These are phyloP conservation scores for Idaea dimidiata DNA, from an alignment of 2,888 invertebrate species.

Conservation along the genomic window DNA sequence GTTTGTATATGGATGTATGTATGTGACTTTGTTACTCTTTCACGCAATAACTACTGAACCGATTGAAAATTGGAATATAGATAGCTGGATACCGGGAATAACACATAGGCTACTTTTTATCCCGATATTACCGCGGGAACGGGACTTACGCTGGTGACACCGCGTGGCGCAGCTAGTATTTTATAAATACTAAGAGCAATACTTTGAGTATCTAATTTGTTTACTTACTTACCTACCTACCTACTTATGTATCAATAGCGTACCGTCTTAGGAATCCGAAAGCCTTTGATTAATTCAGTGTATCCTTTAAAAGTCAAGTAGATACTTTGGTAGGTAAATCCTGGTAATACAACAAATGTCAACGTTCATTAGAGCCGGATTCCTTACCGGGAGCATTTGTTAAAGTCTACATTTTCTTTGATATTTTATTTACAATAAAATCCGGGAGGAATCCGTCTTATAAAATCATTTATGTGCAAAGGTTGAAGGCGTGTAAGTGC, in stretches of 20 bases:
- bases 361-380: constrained; percentile 35
- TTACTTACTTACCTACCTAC: neutral
- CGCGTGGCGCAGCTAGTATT: too few species aligned
- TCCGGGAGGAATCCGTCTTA: neutral
- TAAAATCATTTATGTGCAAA: neutral
- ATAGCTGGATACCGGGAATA: too few species aligned
- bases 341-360: neutral
- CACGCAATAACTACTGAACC: too few species aligned
- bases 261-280: neutral
- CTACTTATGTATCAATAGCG: neutral
- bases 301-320: neutral
- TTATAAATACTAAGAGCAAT: neutral
- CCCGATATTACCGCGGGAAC: too few species aligned
- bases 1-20: too few species aligned
- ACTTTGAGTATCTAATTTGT: neutral
- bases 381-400: constrained; percentile 25
- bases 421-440: constrained; percentile 23
- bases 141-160: too few species aligned
- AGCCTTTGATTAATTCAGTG: neutral
- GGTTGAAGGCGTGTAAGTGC: too few species aligned
- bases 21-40: too few species aligned
- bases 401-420: constrained; percentile 29
- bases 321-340: neutral
- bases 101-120: too few species aligned
- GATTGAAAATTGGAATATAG: too few species aligned